phyloP scores from a whole-genome alignment of 2,113 vertebrate species.

The Hymenochirus boettgeri region DNA sequence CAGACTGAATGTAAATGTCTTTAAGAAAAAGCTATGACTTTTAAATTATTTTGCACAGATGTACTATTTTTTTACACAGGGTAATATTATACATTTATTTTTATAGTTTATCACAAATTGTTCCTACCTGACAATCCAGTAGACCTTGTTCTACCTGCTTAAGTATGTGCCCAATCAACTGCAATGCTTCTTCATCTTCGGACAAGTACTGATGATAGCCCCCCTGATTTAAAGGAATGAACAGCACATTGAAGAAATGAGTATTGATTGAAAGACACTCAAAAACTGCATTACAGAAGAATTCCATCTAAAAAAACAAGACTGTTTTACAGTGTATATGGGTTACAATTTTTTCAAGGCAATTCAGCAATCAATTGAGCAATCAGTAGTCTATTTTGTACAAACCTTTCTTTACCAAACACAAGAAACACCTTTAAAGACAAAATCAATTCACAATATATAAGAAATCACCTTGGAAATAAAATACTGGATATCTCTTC shows the following conservation, averaged over 20 bases:
- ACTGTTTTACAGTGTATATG: background rate
- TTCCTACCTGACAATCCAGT: constrained; percentile 25
- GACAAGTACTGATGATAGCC: constrained; percentile 30
- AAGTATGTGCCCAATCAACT: constrained; percentile 32
- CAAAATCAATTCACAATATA: no score
- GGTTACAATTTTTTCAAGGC: background rate
- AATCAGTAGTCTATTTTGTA: background rate
- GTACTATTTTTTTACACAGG: no score
- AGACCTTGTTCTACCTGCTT: constrained; percentile 25
- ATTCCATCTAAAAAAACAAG: background rate
- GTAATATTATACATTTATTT: no score
- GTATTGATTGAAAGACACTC: background rate
- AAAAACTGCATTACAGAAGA: background rate
- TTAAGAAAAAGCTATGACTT: no score
- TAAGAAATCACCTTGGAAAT: no score
- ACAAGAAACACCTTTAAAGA: background rate
- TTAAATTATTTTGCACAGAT: no score
- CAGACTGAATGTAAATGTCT: no score
- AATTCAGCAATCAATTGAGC: background rate
- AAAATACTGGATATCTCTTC: no score
- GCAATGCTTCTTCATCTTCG: constrained; percentile 22
- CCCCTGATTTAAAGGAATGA: constrained; percentile 1
- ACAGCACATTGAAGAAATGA: background rate
- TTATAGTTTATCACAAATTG: background rate
- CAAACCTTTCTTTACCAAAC: background rate